Evolutionary conservation across 2,888 invertebrate genomes (phyloP).

Genomic region (Drosophila picticornis): DNA sequence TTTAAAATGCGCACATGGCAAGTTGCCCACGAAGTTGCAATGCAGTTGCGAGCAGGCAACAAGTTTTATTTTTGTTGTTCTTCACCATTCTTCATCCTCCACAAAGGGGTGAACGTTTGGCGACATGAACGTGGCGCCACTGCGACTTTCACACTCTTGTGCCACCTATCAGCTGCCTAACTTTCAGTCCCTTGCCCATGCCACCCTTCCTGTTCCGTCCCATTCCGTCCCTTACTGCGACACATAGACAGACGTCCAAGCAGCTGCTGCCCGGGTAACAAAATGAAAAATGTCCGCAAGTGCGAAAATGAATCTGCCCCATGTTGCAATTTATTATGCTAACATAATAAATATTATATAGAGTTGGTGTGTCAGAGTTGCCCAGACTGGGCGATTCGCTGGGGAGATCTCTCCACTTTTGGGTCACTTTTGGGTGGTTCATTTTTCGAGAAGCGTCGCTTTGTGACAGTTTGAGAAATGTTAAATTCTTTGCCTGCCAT

Average conservation of each 20-base stretch:
- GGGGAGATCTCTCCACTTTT: conserved; percentile 18
- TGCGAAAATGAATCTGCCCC: conserved; percentile 80
- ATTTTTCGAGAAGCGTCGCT: conserved; percentile 30
- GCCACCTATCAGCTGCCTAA: conserved; percentile 45
- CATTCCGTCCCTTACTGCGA: conserved; percentile 2
- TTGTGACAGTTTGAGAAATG: conserved; percentile 68
- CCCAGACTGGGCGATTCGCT: conserved; percentile 18
- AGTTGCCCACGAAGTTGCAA: conserved; percentile 40
- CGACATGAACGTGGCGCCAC: conserved; percentile 63
- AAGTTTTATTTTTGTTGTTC: conserved; percentile 51
- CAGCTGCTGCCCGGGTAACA: conserved; percentile 65
- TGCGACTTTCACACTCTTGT: conserved; percentile 52
- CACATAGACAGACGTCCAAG: conserved; percentile 53
- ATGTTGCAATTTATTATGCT: conserved; percentile 82
- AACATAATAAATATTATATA: conserved; percentile 81
- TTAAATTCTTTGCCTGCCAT: conserved; percentile 13
- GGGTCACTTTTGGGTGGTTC: conserved; percentile 24
- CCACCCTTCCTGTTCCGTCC: background rate
- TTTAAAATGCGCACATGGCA: conserved; percentile 74
- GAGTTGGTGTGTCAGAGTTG: conserved; percentile 62
- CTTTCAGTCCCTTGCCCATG: conserved; percentile 4
- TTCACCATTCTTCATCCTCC: conserved; percentile 35
- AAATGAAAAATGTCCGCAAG: conserved; percentile 81
- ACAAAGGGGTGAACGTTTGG: conserved; percentile 27
- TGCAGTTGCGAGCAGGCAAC: conserved; percentile 52